Evolutionary conservation across 37 sponge, comb jelly and placozoan genomes (phyloP).

Genomic region (Tethya wilhelma): DNA sequence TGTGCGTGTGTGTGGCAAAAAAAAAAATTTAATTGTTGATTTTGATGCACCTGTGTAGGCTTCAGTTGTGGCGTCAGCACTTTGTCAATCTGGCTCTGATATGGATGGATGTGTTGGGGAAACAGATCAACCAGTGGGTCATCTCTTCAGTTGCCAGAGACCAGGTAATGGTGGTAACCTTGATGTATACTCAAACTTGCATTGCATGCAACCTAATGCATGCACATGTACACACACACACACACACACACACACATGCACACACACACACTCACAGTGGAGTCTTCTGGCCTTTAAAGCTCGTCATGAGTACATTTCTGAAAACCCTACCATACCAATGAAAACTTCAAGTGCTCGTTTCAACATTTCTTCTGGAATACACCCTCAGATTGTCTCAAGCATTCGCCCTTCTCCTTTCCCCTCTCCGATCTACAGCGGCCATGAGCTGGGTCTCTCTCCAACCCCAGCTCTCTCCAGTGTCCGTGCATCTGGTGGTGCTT

Average conservation of each 20-base stretch:
- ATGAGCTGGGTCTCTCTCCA: not conserved
- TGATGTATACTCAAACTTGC: not conserved
- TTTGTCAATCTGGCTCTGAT: constrained; percentile 61
- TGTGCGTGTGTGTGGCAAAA: not conserved
- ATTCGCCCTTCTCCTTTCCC: constrained; percentile 45
- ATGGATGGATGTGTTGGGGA: constrained; percentile 80
- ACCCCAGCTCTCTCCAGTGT: not conserved
- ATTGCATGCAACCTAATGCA: no score
- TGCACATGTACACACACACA: constrained; percentile 1
- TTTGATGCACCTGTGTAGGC: constrained; percentile 11
- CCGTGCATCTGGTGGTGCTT: constrained; percentile 19
- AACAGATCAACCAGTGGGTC: constrained; percentile 63
- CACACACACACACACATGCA: not conserved
- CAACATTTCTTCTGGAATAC: not conserved
- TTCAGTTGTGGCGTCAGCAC: constrained; percentile 74
- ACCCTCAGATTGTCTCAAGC: constrained; percentile 14
- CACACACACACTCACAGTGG: constrained; percentile 42
- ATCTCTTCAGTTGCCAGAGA: constrained; percentile 42
- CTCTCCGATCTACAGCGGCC: constrained; percentile 14
- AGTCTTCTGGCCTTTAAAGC: constrained; percentile 25
- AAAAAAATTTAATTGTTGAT: not conserved
- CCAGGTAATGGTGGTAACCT: constrained; percentile 39
- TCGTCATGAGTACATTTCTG: not conserved
- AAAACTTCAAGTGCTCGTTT: not conserved
- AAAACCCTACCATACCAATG: not conserved